Conservation (phyloP, 2,113 vertebrate species). For the Salvelinus fontinalis region DNA sequence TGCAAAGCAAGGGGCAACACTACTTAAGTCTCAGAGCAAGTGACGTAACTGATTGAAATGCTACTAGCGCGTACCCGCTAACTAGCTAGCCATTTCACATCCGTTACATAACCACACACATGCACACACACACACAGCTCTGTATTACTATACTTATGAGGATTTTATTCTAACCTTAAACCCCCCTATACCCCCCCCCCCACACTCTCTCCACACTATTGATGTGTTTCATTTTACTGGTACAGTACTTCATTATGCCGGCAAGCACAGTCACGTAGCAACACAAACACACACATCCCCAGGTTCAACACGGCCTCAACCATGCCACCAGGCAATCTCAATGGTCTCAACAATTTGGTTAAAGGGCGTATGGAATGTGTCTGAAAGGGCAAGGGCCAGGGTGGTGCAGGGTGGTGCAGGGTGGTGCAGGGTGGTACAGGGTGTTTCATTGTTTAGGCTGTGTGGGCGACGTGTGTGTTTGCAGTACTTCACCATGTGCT, state of each 20-base stretch:
- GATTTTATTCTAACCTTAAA: too few relatives aligned
- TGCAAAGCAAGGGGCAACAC: too few relatives aligned
- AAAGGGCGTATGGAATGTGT: conserved; percentile 44
- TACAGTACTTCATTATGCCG: conserved; percentile 15
- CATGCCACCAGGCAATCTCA: neutral
- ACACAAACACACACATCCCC: conserved; percentile 25
- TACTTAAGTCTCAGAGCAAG: too few relatives aligned
- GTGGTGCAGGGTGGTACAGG: neutral
- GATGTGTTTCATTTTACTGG: conserved; percentile 17
- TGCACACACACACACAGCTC: neutral
- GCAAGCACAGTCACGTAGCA: conserved; percentile 33
- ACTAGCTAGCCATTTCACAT: too few relatives aligned
- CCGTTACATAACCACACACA: conserved; percentile 38
- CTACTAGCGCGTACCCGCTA: too few relatives aligned
- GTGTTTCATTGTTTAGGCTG: conserved; percentile 43
- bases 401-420: conserved; percentile 33
- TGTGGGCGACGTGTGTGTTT: conserved; percentile 50
- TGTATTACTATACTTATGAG: too few relatives aligned
- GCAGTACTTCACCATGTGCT: conserved; percentile 49
- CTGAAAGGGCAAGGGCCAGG: conserved; percentile 47
- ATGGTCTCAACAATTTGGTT: conserved; percentile 3
- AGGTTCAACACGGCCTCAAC: neutral
- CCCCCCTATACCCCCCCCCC: too few relatives aligned
- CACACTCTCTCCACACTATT: conserved; percentile 11
- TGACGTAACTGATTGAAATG: too few relatives aligned